phyloP scores from a whole-genome alignment of 2,888 invertebrate genomes.

The Vannuccia rotundouncinata region DNA sequence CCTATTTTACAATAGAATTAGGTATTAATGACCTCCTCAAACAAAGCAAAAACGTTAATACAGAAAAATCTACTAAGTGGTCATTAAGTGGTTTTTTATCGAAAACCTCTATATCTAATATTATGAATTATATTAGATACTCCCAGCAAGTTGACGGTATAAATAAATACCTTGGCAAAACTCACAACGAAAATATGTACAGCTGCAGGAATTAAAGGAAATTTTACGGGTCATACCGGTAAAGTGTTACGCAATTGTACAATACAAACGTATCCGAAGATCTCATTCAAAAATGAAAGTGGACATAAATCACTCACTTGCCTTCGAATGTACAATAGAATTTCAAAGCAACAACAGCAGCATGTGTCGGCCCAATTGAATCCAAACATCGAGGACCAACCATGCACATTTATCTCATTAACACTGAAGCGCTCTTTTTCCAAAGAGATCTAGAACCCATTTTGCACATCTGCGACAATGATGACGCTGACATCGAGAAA shows the following conservation, averaged over 20 bases:
- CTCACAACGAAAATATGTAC: not conserved
- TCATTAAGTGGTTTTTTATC: not conserved
- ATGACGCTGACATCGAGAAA: too few species aligned
- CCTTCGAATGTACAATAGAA: not conserved
- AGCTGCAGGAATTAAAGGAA: not conserved
- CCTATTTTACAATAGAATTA: not conserved
- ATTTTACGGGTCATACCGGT: not conserved
- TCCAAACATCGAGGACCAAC: too few species aligned
- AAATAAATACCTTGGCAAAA: not conserved
- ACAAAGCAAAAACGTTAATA: not conserved
- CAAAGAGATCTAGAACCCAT: too few species aligned
- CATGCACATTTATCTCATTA: too few species aligned
- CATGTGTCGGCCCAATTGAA: too few species aligned
- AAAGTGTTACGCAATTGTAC: not conserved
- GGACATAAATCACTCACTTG: not conserved
- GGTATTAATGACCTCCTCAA: not conserved
- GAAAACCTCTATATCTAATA: not conserved
- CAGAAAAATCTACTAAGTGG: not conserved
- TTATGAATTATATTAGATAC: not conserved
- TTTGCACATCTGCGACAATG: too few species aligned
- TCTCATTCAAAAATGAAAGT: not conserved
- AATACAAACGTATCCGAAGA: not conserved
- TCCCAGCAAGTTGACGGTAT: not conserved
- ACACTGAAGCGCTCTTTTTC: too few species aligned
- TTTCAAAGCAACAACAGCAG: too few species aligned